phyloP scores from a whole-genome alignment of 1,140 invertebrate genomes.

The Ooceraea biroi region DNA sequence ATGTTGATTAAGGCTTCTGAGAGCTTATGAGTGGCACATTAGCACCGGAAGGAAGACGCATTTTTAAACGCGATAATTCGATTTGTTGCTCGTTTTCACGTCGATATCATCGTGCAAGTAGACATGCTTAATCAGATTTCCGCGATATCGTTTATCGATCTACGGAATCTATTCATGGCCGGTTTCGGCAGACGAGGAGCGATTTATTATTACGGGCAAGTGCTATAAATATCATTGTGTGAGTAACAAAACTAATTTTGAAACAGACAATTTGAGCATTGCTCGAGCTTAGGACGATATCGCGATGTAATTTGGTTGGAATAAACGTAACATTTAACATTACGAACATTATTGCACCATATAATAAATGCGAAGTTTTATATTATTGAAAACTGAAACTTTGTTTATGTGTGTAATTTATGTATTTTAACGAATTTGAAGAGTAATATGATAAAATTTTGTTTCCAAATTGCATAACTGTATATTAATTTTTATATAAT shows the following conservation, averaged over 20 bases:
- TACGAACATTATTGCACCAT: no score
- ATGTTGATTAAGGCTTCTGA: slow-evolving; percentile 35
- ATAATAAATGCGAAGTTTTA: slow-evolving; percentile 6
- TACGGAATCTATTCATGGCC: slow-evolving; percentile 42
- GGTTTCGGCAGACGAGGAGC: slow-evolving; percentile 45
- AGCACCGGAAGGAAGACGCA: slow-evolving; percentile 33
- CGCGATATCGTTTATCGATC: slow-evolving; percentile 33
- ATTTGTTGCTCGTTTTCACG: slow-evolving; percentile 33
- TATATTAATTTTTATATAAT: background rate
- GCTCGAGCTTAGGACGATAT: background rate
- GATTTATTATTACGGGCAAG: slow-evolving; percentile 44
- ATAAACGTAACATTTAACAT: background rate
- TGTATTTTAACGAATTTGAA: background rate
- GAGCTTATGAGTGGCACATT: background rate
- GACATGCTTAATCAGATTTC: slow-evolving; percentile 46
- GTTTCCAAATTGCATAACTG: background rate
- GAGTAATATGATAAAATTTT: background rate
- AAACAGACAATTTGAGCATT: slow-evolving; percentile 21
- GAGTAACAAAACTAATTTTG: slow-evolving; percentile 32
- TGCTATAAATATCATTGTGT: background rate
- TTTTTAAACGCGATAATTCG: slow-evolving; percentile 43
- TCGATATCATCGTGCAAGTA: slow-evolving; percentile 20
- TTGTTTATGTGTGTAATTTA: background rate
- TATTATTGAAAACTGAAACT: background rate
- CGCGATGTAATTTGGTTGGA: background rate